phyloP scores from a whole-genome alignment of 2,113 vertebrate species.

The Perca schrenkii region DNA sequence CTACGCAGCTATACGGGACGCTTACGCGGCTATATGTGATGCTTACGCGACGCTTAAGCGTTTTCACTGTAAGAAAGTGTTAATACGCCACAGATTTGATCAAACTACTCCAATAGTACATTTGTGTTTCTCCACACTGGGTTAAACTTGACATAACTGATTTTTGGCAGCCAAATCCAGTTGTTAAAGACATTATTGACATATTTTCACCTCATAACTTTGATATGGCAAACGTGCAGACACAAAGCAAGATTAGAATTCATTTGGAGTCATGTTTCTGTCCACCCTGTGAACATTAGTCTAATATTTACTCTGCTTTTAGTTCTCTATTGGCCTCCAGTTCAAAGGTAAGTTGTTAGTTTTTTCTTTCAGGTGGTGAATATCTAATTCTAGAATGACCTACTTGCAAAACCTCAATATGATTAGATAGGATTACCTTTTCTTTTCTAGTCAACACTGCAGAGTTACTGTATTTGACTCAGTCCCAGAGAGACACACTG shows the following conservation, averaged over 20 bases:
- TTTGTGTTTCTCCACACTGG: neutral
- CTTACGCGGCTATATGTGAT: too few species aligned
- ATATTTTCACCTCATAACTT: neutral
- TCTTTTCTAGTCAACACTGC: neutral
- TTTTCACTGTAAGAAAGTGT: neutral
- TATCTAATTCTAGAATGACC: neutral
- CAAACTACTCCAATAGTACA: neutral
- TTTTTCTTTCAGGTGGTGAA: neutral
- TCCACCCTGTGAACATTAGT: neutral
- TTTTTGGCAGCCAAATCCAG: neutral
- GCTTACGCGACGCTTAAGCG: too few species aligned
- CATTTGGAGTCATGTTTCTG: neutral
- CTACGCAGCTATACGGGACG: too few species aligned
- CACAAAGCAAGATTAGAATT: neutral
- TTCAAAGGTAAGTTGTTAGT: neutral
- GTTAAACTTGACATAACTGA: neutral
- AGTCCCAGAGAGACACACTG: neutral
- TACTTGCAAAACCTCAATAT: neutral
- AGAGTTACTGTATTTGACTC: slow-evolving; percentile 4
- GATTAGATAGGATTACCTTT: slow-evolving; percentile 10
- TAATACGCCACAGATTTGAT: neutral
- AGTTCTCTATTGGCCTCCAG: neutral
- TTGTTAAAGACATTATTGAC: too few species aligned
- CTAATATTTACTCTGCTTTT: neutral
- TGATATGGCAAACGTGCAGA: neutral